Evolutionary conservation across 2,113 vertebrate species (phyloP), one percentile per base, ranked within the genome.

Genomic region (Callorhinus ursinus): DNA sequence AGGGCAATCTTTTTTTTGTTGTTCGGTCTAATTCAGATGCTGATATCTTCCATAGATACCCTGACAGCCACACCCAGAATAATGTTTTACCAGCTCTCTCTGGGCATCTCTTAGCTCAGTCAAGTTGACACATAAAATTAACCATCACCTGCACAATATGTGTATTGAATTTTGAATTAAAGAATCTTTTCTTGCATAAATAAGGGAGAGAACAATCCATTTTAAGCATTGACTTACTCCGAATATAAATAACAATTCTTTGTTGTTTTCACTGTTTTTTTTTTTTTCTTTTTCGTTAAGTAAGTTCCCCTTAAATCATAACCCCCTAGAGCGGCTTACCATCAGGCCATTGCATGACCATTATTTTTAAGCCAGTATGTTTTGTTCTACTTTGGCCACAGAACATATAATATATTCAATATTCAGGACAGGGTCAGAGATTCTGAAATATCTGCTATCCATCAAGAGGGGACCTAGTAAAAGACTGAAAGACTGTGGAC

Each of bases 231-330:
- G 55, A 90, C 51, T 81, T 95, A 11, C 39, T 93, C 22, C 15
- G 65, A 91, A 88, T 87, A 79, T 61, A 83, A 96, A 57, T 51
- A 95, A 72, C 9, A 57, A 39, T 92, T 97, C 57, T 71, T 33
- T 42, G 14, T 49, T 95, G 33, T 82, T 93, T 22, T 88, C 10
- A 15, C 18, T 65, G 28, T 5, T 42, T 71, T 36, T 71, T 65
- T 3, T 67, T 69, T 67, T 36, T 63, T 42, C 18, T 39, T 95
- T 57, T 77, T 67, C n/a, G 24, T 67, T 81, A 92, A 85, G 42
- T 69, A 90, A 24, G 3, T 87, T 92, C 21, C 13, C 26, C 90
- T 93, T 93, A 94, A 76, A 71, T 77, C n/a, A 67, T 67, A 83
- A 53, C 28, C 13, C 4, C 18, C 24, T 55, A 67, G 31, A 77